These are phyloP conservation scores for Caenorhabditis parvicauda DNA, from an alignment of 2,888 invertebrate genomes.

Conservation along the genomic window DNA sequence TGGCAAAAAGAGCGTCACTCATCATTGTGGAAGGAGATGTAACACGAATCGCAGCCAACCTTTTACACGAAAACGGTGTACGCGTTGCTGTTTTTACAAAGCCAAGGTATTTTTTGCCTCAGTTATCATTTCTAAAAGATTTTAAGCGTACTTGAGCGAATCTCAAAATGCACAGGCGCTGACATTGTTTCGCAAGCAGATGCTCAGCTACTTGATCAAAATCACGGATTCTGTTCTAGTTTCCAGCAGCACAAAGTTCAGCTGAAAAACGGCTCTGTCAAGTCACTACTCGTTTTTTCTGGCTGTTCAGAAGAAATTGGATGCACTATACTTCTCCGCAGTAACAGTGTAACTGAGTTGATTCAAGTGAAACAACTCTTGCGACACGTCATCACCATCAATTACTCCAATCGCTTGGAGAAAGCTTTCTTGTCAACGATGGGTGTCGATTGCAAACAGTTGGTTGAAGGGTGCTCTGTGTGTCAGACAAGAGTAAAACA, in stretches of 20 bases:
- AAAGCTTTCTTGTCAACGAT: constrained; percentile 74
- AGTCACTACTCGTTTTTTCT: constrained; percentile 75
- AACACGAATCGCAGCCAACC: constrained; percentile 79
- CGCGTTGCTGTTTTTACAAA: constrained; percentile 34
- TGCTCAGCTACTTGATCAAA: constrained; percentile 56
- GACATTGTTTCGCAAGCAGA: constrained; percentile 71
- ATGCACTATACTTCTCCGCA: constrained; percentile 83
- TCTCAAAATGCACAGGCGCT: constrained; percentile 79
- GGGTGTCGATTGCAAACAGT: constrained; percentile 28
- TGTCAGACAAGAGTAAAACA: no score
- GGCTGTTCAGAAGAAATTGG: constrained; percentile 82
- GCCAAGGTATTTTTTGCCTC: constrained; percentile 9
- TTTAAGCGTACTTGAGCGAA: constrained; percentile 73
- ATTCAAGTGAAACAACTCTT: constrained; percentile 52
- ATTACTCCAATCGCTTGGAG: constrained; percentile 89
- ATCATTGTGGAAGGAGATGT: constrained; percentile 87
- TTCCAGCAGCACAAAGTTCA: constrained; percentile 45
- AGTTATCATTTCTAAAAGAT: background rate
- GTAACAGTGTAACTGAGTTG: constrained; percentile 68
- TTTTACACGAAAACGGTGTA: constrained; percentile 69
- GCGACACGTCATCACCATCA: constrained; percentile 72
- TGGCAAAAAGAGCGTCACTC: constrained; percentile 77
- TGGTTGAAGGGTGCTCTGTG: constrained; percentile 35
- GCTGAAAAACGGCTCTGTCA: constrained; percentile 65
- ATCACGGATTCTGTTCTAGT: constrained; percentile 64